Percentiles rank a stretch among this genome's conserved stretches.
phyloP scores from a whole-genome alignment of 2,888 invertebrate species.

The Drosophila pseudotakahashii region DNA sequence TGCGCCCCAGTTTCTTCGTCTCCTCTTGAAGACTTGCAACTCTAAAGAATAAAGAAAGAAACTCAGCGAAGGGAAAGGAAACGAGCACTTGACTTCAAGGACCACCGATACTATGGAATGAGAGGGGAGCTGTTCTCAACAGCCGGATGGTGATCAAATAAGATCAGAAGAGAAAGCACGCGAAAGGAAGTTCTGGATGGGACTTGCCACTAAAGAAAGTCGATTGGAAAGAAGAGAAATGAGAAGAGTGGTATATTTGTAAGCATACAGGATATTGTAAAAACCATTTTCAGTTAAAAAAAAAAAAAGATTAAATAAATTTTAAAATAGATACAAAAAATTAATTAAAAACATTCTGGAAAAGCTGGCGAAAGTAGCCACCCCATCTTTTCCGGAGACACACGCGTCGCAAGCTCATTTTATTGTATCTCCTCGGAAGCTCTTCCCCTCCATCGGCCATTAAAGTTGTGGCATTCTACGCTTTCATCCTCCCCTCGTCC shows the following conservation, averaged over 20 bases:
- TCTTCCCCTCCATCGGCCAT: slow-evolving; percentile 44
- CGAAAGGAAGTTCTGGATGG: slow-evolving; percentile 35
- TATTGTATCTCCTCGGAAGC: slow-evolving; percentile 31
- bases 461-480: slow-evolving; percentile 72
- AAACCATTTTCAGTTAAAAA: no score
- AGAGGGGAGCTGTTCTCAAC: slow-evolving; percentile 52
- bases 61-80: slow-evolving; percentile 47
- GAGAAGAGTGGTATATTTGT: no score
- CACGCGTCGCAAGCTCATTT: slow-evolving; percentile 34
- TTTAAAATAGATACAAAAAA: no score
- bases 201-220: slow-evolving; percentile 15
- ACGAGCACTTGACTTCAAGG: slow-evolving; percentile 67
- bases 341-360: no score
- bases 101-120: slow-evolving; percentile 32
- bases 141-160: slow-evolving; percentile 72
- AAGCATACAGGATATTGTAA: no score
- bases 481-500: slow-evolving; percentile 59
- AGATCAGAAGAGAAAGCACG: slow-evolving; percentile 73
- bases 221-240: not conserved
- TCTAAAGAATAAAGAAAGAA: not conserved
- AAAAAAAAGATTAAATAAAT: no score
- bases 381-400: slow-evolving; percentile 7
- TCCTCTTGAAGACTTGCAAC: slow-evolving; percentile 23
- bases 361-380: not conserved
- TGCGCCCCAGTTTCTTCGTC: slow-evolving; percentile 12